Base-by-base conservation (phyloP, 2,113 vertebrate genomes). In the Jaculus jaculus region DNA sequence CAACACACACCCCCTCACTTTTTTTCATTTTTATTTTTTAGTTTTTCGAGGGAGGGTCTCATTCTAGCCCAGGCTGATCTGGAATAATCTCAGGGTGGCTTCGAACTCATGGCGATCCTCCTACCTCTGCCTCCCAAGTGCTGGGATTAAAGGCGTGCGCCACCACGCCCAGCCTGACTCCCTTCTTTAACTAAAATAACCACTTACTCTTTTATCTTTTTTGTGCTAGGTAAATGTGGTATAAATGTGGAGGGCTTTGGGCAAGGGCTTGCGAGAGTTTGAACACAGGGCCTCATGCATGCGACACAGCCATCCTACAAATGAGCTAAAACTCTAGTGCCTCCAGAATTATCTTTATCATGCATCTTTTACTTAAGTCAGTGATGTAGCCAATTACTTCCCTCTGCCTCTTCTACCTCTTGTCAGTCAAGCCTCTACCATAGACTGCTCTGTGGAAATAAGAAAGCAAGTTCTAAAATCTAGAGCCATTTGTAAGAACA, bases 341-440 rank as follows among this genome's bases (percentile, higher is more conserved):
- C 28, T 47, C 18, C 12, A 81, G 24, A 39, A 73, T 51, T 47
- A 47, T 83, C 6, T 39, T 60, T 71, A 69, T 23, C 39, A 32
- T 47, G 28, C 37, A 78, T 77, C 60, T 87, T 96, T 94, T 75
- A 80, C 81, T 87, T 87, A 84, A 84, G n/a, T 58, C 37, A 88
- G 4, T 69, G 12, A 13, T 39, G 26, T 71, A 84, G 66, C 58
- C 63, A 26, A 58, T 92, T 86, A 32, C 61, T 26, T 71, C 61
- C 13, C 73, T 11, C 32, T 65, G 32, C 23, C 21, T 42, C 5
- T 28, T 3, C 37, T 51, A 51, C 20, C 54, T 11, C 17, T 91
- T 68, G 89, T 51, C 61, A 61, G n/a, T 84, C 30, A 30, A 77
- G 30, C 20, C 82, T 89, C 77, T 73, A 69, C 34, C 37, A 51